These are phyloP conservation scores for Nothura maculosa DNA, from an alignment of 2,797 vertebrate species.

Conservation along the genomic window DNA sequence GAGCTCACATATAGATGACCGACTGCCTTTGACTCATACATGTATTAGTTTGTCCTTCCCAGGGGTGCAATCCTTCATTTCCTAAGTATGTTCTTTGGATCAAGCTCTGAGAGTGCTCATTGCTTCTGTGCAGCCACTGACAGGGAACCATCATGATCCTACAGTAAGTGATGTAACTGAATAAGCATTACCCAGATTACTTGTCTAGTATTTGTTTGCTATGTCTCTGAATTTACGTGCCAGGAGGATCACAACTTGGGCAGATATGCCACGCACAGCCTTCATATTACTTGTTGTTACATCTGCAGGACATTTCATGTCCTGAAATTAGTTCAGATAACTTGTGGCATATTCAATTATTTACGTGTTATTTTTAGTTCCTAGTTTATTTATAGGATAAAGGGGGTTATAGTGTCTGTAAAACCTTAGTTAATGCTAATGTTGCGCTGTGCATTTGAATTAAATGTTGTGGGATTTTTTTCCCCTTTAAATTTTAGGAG, in stretches of 20 bases:
- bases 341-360: accelerated
- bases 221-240: not conserved
- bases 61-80: not conserved
- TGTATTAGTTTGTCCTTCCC: not conserved
- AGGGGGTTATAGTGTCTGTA: not conserved
- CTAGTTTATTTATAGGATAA: not conserved
- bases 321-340: not conserved
- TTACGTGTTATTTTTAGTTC: not conserved
- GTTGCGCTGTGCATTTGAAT: not conserved
- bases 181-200: accelerated
- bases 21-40: not conserved
- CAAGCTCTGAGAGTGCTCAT: accelerated
- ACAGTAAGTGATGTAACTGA: not conserved
- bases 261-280: accelerated
- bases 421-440: not conserved
- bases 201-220: not conserved
- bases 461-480: not conserved
- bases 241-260: not conserved
- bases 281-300: accelerated
- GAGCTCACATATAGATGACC: not conserved
- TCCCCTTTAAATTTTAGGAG: not conserved
- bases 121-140: accelerated
- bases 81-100: accelerated
- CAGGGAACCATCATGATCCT: not conserved
- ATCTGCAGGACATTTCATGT: not conserved